Evolutionary conservation across 2,113 vertebrate genomes (phyloP), one percentile per base, ranked within the genome.

Genomic region (Vidua macroura): DNA sequence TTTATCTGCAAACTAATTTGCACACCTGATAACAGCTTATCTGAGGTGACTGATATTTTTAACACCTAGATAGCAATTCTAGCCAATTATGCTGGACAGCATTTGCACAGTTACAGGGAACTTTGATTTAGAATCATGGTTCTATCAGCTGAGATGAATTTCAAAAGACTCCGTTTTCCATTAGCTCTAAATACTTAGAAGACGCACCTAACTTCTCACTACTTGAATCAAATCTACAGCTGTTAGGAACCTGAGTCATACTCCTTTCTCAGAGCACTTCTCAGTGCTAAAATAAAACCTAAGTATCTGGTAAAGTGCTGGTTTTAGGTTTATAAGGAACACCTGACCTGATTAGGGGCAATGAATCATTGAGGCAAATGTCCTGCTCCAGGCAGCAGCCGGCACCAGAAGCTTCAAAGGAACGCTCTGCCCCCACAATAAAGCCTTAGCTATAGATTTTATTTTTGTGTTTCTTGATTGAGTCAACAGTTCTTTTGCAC

Each of bases 401-500:
- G 53, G 48, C 23, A 78, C n/a, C 56, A 64, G n/a, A 24, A 37
- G 48, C 52, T 87, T 70, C 90, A 90, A 76, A 89, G 49, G 44
- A 92, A 83, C 0, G 2, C 24, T 31, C n/a, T 51, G 2, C 3
- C 11, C 27, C 27, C 60, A 59, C 31, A 52, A 23, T 43, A 48
- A 87, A 91, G n/a, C 31, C 24, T 63, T 46, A 52, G 72, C 18
- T 78, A 55, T 5, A 74, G 27, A 8, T 48, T 87, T 91, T 67
- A 55, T 24, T 86, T 67, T 44, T 63, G 30, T 48, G 27, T 52
- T 89, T 90, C 63, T 74, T 82, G 37, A 22, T 59, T 62, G 52
- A 90, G 74, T 77, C 82, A 95, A 88, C 63, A 92, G 52, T 60
- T 93, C 51, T 73, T 77, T 77, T 64, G 64, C 64, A 78, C 60